Conservation (phyloP, 2,888 invertebrate genomes). For the Acheta domesticus region DNA sequence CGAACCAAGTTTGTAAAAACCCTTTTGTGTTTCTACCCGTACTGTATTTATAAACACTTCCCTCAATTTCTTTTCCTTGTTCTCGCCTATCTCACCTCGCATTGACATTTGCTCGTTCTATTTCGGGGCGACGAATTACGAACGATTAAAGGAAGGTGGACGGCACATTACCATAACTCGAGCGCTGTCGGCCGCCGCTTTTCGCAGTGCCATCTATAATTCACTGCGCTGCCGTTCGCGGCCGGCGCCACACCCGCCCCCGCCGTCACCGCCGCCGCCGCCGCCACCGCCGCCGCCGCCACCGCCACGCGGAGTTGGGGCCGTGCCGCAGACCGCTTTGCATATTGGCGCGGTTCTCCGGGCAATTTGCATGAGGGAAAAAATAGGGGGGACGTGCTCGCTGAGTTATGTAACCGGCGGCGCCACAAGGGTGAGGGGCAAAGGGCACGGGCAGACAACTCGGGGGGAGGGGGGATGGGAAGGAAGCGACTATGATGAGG, state of each 20-base stretch:
- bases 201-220: background rate
- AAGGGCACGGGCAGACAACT: background rate
- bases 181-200: background rate
- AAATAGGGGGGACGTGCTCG: background rate
- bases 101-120: background rate
- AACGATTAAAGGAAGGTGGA: background rate
- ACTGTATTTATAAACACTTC: too few relatives aligned
- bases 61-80: too few relatives aligned
- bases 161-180: background rate
- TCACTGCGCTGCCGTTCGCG: background rate
- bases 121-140: background rate
- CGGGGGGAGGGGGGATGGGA: background rate
- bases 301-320: background rate
- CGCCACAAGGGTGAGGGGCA: background rate
- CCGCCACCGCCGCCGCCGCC: background rate
- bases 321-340: background rate
- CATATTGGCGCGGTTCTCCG: background rate
- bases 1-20: too few relatives aligned
- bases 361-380: constrained; percentile 18
- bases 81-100: too few relatives aligned
- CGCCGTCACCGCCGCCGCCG: background rate
- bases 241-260: background rate
- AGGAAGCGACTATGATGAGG: too few relatives aligned
- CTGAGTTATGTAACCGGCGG: background rate
- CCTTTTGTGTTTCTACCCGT: too few relatives aligned